Percentiles rank a stretch among this genome's conserved stretches.
phyloP scores from a whole-genome alignment of 2,888 invertebrate genomes.

The Machimus atricapillus region DNA sequence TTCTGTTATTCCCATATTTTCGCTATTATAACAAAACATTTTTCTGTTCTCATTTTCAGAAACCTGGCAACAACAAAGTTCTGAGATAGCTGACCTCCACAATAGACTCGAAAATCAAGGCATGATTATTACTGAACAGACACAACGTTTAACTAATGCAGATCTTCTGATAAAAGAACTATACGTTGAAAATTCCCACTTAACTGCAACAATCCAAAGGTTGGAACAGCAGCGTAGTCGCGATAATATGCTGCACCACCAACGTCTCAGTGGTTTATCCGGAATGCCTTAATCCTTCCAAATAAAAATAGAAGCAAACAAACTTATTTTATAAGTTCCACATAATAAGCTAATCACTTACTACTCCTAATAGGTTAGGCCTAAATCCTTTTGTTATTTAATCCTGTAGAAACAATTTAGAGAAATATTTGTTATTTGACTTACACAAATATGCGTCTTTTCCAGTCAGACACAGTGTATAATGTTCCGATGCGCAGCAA shows the following conservation, averaged over 20 bases:
- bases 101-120: constrained; percentile 64
- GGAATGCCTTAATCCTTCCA: constrained; percentile 53
- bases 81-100: constrained; percentile 63
- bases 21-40: not conserved
- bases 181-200: constrained; percentile 83
- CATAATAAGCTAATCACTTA: not conserved
- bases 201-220: constrained; percentile 68
- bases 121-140: constrained; percentile 64
- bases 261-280: constrained; percentile 52
- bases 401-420: not conserved
- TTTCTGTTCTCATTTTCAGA: constrained; percentile 50
- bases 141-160: constrained; percentile 74
- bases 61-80: constrained; percentile 62
- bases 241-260: constrained; percentile 59
- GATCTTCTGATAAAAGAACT: constrained; percentile 82
- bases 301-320: not conserved
- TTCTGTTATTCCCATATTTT: not conserved
- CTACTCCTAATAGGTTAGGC: not conserved
- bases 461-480: not conserved
- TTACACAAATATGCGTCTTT: not conserved
- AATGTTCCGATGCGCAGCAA: not conserved
- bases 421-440: not conserved
- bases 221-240: constrained; percentile 60
- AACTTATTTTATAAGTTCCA: not conserved
- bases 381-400: not conserved